Evolutionary conservation across 2,113 vertebrate genomes (phyloP).

Genomic region (Maccullochella peelii): DNA sequence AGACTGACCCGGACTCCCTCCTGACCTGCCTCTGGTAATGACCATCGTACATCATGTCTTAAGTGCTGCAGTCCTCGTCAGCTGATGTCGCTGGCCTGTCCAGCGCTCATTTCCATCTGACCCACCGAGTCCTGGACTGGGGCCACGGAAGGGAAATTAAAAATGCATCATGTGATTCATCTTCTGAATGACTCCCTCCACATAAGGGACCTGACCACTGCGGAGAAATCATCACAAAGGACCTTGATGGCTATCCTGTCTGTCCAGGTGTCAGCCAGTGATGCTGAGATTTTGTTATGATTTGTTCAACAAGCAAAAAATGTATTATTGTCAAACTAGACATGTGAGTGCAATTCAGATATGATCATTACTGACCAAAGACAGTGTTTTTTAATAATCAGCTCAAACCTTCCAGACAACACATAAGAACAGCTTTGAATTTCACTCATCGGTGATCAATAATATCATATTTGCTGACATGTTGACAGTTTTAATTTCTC

Average conservation of each 20-base stretch:
- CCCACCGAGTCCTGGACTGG: slow-evolving; percentile 78
- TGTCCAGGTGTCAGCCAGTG: slow-evolving; percentile 43
- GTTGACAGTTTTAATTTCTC: slow-evolving; percentile 77
- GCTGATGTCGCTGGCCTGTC: slow-evolving; percentile 73
- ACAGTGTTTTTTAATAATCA: slow-evolving; percentile 8
- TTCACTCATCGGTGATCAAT: slow-evolving; percentile 66
- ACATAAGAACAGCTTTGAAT: slow-evolving; percentile 39
- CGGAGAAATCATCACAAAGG: slow-evolving; percentile 72
- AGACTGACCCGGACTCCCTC: slow-evolving; percentile 77
- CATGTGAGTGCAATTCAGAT: slow-evolving; percentile 15
- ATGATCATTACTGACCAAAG: slow-evolving; percentile 36
- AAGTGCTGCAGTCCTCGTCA: slow-evolving; percentile 77
- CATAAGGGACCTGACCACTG: slow-evolving; percentile 63
- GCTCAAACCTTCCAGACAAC: slow-evolving; percentile 25
- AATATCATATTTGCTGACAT: slow-evolving; percentile 63
- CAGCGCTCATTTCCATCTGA: slow-evolving; percentile 78
- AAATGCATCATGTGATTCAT: slow-evolving; percentile 79
- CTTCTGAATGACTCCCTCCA: slow-evolving; percentile 71
- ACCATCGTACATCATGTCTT: slow-evolving; percentile 86
- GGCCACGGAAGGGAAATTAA: slow-evolving; percentile 83
- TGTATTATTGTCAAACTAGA: slow-evolving; percentile 15
- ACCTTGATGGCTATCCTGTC: slow-evolving; percentile 56
- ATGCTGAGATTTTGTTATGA: slow-evolving; percentile 11
- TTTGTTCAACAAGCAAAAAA: slow-evolving; percentile 34
- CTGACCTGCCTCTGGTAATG: slow-evolving; percentile 82